These are phyloP conservation scores for Agapornis canus DNA, from an alignment of 2,797 vertebrate genomes.

Conservation along the genomic window DNA sequence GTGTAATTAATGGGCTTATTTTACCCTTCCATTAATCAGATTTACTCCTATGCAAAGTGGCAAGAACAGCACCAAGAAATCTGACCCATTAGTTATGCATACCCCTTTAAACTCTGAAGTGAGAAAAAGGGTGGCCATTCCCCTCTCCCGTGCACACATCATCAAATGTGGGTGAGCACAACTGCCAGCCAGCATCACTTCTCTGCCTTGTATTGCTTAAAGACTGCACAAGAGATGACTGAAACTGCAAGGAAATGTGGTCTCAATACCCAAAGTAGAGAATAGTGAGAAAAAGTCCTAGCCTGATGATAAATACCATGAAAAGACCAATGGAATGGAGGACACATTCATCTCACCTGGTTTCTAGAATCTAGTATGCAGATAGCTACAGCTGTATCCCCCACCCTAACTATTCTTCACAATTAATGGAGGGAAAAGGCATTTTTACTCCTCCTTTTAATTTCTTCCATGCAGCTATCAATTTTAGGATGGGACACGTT, in stretches of 20 bases:
- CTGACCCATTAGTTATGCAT: neutral
- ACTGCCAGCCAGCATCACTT: neutral
- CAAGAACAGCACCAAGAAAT: neutral
- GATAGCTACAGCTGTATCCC: neutral
- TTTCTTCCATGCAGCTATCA: neutral
- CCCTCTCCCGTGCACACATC: neutral
- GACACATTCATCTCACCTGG: accelerated
- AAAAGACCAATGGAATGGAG: neutral
- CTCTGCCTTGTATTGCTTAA: neutral
- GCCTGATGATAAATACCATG: neutral
- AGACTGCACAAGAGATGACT: neutral
- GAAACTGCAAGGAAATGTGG: neutral
- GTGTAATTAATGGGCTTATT: neutral
- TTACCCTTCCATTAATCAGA: neutral
- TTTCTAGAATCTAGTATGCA: neutral
- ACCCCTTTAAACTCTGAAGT: neutral
- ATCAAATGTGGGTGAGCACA: neutral
- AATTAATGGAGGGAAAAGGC: neutral
- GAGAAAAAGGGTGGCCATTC: neutral
- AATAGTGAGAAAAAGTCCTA: neutral
- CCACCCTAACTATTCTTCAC: neutral
- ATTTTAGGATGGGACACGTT: neutral
- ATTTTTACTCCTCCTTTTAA: neutral
- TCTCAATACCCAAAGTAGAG: neutral
- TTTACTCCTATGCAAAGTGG: neutral